phyloP scores from a whole-genome alignment of 2,888 invertebrate species.

The Eulithis prunata region DNA sequence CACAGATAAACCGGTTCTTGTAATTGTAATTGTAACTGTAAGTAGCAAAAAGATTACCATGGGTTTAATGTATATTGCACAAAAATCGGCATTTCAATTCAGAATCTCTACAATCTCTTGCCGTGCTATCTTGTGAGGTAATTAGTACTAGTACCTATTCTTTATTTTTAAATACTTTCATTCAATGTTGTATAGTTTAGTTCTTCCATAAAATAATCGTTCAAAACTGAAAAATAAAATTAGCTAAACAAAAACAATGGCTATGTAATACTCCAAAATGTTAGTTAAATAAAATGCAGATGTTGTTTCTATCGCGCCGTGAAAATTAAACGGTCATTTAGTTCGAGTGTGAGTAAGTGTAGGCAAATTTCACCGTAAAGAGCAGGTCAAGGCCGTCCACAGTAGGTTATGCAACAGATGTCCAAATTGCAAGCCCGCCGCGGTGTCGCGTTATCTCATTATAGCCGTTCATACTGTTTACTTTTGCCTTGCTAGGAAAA shows the following conservation, averaged over 20 bases:
- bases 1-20: neutral
- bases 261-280: neutral
- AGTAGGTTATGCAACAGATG: slow-evolving; percentile 71
- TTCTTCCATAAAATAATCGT: neutral
- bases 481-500: too few relatives aligned
- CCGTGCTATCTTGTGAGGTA: slow-evolving; percentile 9
- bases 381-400: slow-evolving; percentile 75
- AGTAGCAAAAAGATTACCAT: neutral
- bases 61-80: slow-evolving; percentile 2
- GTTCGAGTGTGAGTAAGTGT: slow-evolving; percentile 68
- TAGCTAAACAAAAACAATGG: neutral
- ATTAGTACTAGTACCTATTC: slow-evolving; percentile 1
- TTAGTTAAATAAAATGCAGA: slow-evolving; percentile 2
- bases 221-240: neutral
- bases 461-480: slow-evolving; percentile 31
- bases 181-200: too few relatives aligned
- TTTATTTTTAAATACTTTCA: slow-evolving; percentile 2
- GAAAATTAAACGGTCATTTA: slow-evolving; percentile 43
- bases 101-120: slow-evolving; percentile 10
- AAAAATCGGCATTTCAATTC: slow-evolving; percentile 9
- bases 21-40: neutral
- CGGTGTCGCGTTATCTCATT: slow-evolving; percentile 51
- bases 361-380: slow-evolving; percentile 72
- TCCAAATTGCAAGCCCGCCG: slow-evolving; percentile 47
- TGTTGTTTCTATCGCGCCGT: slow-evolving; percentile 17